Conservation (phyloP, 2,888 invertebrate genomes). For the Gastracanthus pulcherrimus region DNA sequence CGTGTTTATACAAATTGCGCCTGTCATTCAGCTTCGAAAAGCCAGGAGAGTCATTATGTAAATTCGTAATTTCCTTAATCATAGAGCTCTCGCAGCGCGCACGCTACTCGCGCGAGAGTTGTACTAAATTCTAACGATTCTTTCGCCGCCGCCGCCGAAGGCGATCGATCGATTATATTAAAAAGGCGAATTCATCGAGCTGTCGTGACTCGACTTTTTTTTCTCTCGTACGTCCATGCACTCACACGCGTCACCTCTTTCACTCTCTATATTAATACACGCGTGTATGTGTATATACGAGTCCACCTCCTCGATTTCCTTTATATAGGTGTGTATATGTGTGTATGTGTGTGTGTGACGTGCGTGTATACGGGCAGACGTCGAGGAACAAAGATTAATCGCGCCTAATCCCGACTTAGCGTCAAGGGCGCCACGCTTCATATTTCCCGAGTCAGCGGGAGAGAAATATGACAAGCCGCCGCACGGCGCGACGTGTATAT, state of each 20-base stretch:
- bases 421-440: conserved; percentile 56
- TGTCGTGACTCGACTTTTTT: conserved; percentile 58
- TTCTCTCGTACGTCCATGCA: not conserved
- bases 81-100: not conserved
- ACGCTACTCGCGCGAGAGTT: not conserved
- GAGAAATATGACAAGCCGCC: conserved; percentile 56
- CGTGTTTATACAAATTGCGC: conserved; percentile 47
- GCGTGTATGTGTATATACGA: not conserved
- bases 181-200: conserved; percentile 56
- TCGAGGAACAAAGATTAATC: conserved; percentile 62
- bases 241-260: not conserved
- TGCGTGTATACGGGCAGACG: conserved; percentile 40
- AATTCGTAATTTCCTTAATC: conserved; percentile 55
- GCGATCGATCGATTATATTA: conserved; percentile 40
- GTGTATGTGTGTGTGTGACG: not conserved
- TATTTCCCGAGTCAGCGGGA: conserved; percentile 44
- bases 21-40: conserved; percentile 42
- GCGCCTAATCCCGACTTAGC: conserved; percentile 57
- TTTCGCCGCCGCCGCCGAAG: conserved; percentile 5
- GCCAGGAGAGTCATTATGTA: conserved; percentile 51
- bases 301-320: not conserved
- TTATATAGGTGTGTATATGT: not conserved
- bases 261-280: not conserved
- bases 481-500: conserved; percentile 7
- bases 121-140: conserved; percentile 49